Evolutionary conservation across 2,113 vertebrate species (phyloP), one percentile per base, ranked within the genome.

Genomic region (Leucopsar rothschildi): DNA sequence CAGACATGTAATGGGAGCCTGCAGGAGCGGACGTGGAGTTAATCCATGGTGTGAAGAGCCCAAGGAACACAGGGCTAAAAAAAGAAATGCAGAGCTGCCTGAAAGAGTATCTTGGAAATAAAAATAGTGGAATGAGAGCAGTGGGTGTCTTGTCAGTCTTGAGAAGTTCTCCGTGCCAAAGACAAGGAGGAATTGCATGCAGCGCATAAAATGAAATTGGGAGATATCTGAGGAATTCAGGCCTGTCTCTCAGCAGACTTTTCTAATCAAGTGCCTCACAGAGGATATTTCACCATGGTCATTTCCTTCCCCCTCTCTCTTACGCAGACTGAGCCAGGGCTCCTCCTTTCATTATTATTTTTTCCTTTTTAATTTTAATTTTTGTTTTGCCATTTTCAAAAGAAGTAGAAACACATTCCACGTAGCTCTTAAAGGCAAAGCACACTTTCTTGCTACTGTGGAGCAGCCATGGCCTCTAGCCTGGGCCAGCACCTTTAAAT

Each of bases 41-140:
- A 96, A 96, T 96, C 89, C 91, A 63, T 66, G 96, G 94, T 91
- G 96, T 0, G 35, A 89, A 95, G 91, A 86, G 92, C 95, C 95
- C 90, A 96, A 96, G 97, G 90, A 96, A 96, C 96, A 88, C 53
- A 56, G 78, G 66, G 72, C 97, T 98, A 97, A 97, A 98, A 97
- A 97, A 97, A 97, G 97, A 96, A 96, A 95, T 55, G 93, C 71
- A 71, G 93, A 97, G 96, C 79, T 95, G 95, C 95, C 93, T 92
- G 96, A 97, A 97, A 98, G 97, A 96, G 83, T 91, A 95, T 95
- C 95, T 97, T 94, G 96, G 95, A 97, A 97, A 97, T 97, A 97
- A 98, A 98, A 98, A 96, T 97, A 97, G 97, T 95, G 91, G 96
- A 97, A 96, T 90, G 86, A 96, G 97, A 97, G 90, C 93, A 93